Evolutionary conservation across 2,797 vertebrate species (phyloP).

Genomic region (Micromesistius poutassou): DNA sequence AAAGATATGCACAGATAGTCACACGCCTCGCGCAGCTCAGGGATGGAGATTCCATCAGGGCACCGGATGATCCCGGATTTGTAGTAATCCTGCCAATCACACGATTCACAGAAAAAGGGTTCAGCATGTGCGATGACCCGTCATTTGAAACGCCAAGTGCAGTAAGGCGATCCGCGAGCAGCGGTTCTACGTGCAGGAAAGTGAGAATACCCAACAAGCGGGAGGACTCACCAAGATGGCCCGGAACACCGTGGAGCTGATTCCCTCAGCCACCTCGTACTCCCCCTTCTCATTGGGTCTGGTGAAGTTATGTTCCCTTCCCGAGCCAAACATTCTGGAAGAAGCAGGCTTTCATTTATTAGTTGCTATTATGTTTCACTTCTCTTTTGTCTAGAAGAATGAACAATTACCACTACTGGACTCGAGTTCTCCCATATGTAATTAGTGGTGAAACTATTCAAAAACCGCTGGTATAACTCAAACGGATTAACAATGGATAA

Average conservation of each 20-base stretch:
- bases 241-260: constrained; percentile 96
- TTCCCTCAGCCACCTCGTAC: constrained; percentile 96
- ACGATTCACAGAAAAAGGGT: constrained; percentile 24
- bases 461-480: neutral
- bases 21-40: constrained; percentile 95
- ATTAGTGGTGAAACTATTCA: neutral
- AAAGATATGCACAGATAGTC: constrained; percentile 99
- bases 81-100: constrained; percentile 92
- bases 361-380: neutral
- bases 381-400: neutral
- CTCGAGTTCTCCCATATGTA: neutral
- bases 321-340: constrained; percentile 97
- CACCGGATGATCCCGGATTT: constrained; percentile 98
- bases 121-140: constrained; percentile 9
- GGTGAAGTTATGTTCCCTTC: constrained; percentile 97
- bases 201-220: neutral
- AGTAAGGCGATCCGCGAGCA: neutral
- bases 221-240: constrained; percentile 88
- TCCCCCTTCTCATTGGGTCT: constrained; percentile 98
- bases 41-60: constrained; percentile 98
- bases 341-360: neutral
- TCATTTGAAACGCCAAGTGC: neutral
- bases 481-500: neutral
- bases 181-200: neutral
- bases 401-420: neutral